A percentile compares a stretch with the other conserved stretches of the same genome.
phyloP scores from a whole-genome alignment of 2,113 vertebrate species.

The Sporophila hypoxantha region DNA sequence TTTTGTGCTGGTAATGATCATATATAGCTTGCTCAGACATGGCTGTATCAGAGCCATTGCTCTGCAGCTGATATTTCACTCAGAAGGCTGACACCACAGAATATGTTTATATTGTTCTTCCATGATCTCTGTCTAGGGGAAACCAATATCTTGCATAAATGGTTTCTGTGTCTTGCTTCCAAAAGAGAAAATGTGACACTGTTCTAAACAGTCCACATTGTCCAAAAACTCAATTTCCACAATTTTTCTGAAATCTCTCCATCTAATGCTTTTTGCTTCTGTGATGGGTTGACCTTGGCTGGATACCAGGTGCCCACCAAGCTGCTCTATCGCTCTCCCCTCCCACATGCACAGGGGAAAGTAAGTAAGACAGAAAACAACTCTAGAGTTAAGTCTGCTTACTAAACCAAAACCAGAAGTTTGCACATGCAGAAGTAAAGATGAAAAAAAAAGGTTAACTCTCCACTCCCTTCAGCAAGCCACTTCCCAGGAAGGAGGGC shows the following conservation, averaged over 20 bases:
- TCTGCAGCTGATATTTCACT: not conserved
- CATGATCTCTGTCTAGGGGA: not conserved
- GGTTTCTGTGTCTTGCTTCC: not conserved
- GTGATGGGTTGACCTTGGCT: not conserved
- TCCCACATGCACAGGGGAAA: not conserved
- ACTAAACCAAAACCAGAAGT: not conserved
- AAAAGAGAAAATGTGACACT: not conserved
- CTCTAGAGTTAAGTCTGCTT: not conserved
- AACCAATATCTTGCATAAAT: not conserved
- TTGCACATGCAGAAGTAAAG: accelerated
- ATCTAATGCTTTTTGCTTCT: not conserved
- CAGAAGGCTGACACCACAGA: not conserved
- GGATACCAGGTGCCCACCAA: not conserved
- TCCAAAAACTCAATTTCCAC: not conserved
- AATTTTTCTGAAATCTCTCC: not conserved
- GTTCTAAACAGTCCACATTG: not conserved
- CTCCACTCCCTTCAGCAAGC: not conserved
- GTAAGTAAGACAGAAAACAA: not conserved
- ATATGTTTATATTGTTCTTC: not conserved
- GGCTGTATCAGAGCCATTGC: not conserved
- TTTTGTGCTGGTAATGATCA: not conserved
- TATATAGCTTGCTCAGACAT: not conserved
- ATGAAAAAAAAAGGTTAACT: not conserved
- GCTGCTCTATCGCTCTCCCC: not conserved
- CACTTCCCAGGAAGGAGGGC: not conserved